phyloP scores from a whole-genome alignment of 2,797 vertebrate genomes.

The Bufotes viridis region DNA sequence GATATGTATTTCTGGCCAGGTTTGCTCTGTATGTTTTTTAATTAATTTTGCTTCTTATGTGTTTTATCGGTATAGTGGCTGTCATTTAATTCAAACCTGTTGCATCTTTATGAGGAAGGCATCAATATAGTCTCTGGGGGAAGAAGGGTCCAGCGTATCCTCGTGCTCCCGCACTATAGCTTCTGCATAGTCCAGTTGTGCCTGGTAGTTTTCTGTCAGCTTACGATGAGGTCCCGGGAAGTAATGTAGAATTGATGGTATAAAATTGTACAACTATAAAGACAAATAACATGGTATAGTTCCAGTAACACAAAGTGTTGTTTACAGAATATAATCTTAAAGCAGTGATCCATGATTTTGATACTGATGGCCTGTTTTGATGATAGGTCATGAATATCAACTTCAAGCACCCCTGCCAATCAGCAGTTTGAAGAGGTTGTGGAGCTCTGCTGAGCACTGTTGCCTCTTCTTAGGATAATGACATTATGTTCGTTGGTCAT shows the following conservation, averaged over 20 bases:
- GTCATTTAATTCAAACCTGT: slow-evolving; percentile 20
- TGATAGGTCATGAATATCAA: no score
- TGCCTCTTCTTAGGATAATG: no score
- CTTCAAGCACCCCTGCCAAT: no score
- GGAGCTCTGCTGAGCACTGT: no score
- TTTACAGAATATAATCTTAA: not conserved
- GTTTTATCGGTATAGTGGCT: no score
- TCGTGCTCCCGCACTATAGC: slow-evolving; percentile 40
- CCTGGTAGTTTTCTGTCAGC: slow-evolving; percentile 59
- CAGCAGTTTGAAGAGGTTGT: no score
- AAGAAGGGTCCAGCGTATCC: not conserved
- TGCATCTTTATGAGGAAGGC: slow-evolving; percentile 51
- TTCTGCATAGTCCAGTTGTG: slow-evolving; percentile 53
- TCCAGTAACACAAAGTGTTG: not conserved
- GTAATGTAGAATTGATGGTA: slow-evolving; percentile 36
- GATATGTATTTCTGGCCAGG: no score
- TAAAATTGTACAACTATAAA: slow-evolving; percentile 58
- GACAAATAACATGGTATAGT: not conserved
- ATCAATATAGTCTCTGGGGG: slow-evolving; percentile 46
- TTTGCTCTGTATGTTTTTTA: no score
- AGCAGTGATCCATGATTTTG: not conserved
- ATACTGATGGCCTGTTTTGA: no score
- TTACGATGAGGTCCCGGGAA: slow-evolving; percentile 62
- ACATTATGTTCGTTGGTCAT: no score
- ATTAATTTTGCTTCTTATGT: no score